Percentiles rank a stretch among this genome's conserved stretches.
phyloP scores from a whole-genome alignment of 2,113 vertebrate species.

The Probosciger aterrimus region DNA sequence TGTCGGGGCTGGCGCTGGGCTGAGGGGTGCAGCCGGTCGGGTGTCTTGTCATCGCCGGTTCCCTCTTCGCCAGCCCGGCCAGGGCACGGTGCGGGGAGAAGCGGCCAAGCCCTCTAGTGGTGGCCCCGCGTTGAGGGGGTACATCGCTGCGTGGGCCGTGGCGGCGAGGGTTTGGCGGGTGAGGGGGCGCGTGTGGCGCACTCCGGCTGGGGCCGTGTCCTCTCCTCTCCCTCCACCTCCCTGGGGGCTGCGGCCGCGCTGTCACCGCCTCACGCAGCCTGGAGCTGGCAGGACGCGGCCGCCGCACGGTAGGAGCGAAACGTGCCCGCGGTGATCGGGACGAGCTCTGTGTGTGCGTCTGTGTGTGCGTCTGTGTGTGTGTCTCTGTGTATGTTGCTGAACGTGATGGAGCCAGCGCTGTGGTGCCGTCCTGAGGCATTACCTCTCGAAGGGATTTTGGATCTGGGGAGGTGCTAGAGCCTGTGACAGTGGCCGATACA shows the following conservation, averaged over 20 bases:
- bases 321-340: neutral
- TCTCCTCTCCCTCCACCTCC: neutral
- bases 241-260: neutral
- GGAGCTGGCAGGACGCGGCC: neutral
- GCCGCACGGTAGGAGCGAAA: neutral
- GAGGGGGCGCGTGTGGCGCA: neutral
- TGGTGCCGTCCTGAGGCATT: fast-evolving
- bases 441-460: fast-evolving
- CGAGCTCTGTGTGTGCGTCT: no score
- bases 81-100: neutral
- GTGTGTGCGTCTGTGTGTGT: no score
- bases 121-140: neutral
- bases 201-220: neutral
- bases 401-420: neutral
- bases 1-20: fast-evolving
- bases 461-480: fast-evolving
- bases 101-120: neutral
- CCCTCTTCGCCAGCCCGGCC: no score
- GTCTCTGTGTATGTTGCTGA: neutral
- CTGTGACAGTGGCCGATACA: fast-evolving
- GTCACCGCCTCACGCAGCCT: neutral
- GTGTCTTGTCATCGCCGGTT: fast-evolving
- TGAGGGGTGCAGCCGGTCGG: fast-evolving
- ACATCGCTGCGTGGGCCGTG: neutral
- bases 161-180: neutral